Conservation (phyloP, 2,888 invertebrate genomes). For the Didymodactylos carnosus region DNA sequence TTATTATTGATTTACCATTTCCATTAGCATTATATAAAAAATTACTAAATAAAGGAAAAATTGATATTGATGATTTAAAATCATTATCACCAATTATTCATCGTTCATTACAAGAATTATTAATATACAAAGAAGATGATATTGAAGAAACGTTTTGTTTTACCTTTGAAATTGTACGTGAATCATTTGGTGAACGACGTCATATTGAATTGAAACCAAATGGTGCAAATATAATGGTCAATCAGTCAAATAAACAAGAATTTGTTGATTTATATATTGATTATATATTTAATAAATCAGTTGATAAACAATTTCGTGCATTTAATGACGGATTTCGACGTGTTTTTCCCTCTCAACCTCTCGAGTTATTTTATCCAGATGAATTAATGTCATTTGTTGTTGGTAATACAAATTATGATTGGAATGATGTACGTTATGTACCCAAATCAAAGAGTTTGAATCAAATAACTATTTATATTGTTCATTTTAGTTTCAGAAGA, state of each 20-base stretch:
- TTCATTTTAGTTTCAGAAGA: slow-evolving; percentile 37
- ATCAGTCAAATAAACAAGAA: slow-evolving; percentile 61
- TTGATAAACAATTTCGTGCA: slow-evolving; percentile 56
- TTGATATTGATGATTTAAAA: not conserved
- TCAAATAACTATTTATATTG: too few species aligned
- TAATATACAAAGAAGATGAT: slow-evolving; percentile 58
- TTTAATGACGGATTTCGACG: slow-evolving; percentile 41
- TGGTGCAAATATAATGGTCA: slow-evolving; percentile 58
- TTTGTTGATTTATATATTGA: slow-evolving; percentile 79
- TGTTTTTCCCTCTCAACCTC: slow-evolving; percentile 37
- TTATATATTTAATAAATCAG: slow-evolving; percentile 64
- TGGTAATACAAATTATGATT: slow-evolving; percentile 61
- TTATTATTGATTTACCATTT: slow-evolving; percentile 81
- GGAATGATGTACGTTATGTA: too few species aligned
- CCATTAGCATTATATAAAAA: slow-evolving; percentile 87
- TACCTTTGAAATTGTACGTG: slow-evolving; percentile 48
- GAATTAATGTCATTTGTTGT: slow-evolving; percentile 52
- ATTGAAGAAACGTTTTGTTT: slow-evolving; percentile 64
- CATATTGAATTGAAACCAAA: slow-evolving; percentile 53
- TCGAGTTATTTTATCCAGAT: slow-evolving; percentile 65
- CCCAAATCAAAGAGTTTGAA: too few species aligned
- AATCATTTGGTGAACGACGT: slow-evolving; percentile 56
- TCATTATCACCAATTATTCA: not conserved
- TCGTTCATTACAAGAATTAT: slow-evolving; percentile 49
- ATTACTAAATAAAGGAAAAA: slow-evolving; percentile 43